Evolutionary conservation across 2,888 invertebrate genomes (phyloP), one percentile per base, ranked within the genome.

Genomic region (Nymphalis polychloros): DNA sequence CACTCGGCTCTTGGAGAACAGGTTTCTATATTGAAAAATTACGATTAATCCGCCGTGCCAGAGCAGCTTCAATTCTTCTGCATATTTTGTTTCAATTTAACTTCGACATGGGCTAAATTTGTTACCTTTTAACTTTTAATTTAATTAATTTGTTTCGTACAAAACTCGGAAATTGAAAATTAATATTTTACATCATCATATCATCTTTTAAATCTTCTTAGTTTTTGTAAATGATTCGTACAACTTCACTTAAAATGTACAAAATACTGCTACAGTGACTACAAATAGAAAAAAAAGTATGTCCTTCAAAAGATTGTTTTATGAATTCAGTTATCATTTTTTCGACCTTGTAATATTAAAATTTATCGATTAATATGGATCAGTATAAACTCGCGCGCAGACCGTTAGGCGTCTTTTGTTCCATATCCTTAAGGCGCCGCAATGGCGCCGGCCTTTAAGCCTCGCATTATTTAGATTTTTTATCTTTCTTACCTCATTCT

Each of bases 21-120:
- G 92, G 92, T 90, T 90, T 86, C 83, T 77, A 81, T 84, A 87
- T 86, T 84, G 81, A 88, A 78, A 41, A 87, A 85, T 87, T 86
- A 87, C 87, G 81, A 88, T 89, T 87, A 89, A 88, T 87, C 84
- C 83, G 79, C 82, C 81, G 81, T 81, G 81, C 73, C 71, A 73
- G 80, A 77, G 76, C 80, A 73, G 81, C 81, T 79, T 83, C 82
- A 80, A 82, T 81, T 82, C 84, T 79, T 80, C 81, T 83, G 81
- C 83, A 86, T 86, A 84, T 87, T 85, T 67, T 70, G 67, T 85
- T 83, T 67, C 67, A 63, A 64, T 52, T 72, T 62, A 55, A 72
- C 79, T 81, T 80, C 77, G 78, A 79, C 79, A 79, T 80, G 77
- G 68, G 69, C 71, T 57, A 68, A 63, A 50, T 23, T 63, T 71